Base-by-base conservation (phyloP, 30 jellyfish, hydroid and myxozoan genomes). In the Pseudorhiza aurosa region DNA sequence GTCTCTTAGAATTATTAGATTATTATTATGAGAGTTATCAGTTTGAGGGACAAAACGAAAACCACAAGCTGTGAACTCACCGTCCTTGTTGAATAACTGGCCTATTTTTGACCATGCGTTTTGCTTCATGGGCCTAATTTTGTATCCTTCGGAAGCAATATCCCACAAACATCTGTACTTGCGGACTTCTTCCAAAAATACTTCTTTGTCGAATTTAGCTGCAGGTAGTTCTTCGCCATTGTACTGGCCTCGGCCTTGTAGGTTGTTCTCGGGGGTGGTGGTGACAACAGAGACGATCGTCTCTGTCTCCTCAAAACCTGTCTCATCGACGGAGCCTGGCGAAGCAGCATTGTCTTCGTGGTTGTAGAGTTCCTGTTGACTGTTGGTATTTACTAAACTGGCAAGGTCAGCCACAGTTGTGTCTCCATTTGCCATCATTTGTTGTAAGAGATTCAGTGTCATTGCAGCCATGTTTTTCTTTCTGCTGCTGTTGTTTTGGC, bases 401-500 rank as follows among this genome's bases (percentile, higher is more conserved):
- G 82, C 82, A 68, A 68, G 67, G 50, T 68, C 82, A 17, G 82
- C 44, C 64, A 42, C 82, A 68, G 44, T 40, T 68, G 39, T 68
- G 49, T 37, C 67, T 68, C 64, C 82, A 68, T 68, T 68, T 26
- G 67, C 82, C 82, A 68, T 68, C 82, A 68, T 70, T 70, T 44
- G 85, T 46, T 70, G 72, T 26, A 70, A 70, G 85, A 70, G 85
- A 47, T 17, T 24, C 85, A 70, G 71, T 8, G 37, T 47, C 33
- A 70, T 17, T 70, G 70, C 85, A 43, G 71, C 85, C 50, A 70
- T 47, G 85, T 70, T 51, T 70, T 45, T 36, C 72, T 70, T 70
- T 39, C 65, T 68, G 85, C 85, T 70, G 71, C 58, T 70, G 85
- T 70, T 70, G 85, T 70, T 70, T 70, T 70, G 53, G 53, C 72